A percentile compares a stretch with the other conserved stretches of the same genome.
phyloP scores from a whole-genome alignment of 1,140 invertebrate genomes.

The Ooceraea biroi region DNA sequence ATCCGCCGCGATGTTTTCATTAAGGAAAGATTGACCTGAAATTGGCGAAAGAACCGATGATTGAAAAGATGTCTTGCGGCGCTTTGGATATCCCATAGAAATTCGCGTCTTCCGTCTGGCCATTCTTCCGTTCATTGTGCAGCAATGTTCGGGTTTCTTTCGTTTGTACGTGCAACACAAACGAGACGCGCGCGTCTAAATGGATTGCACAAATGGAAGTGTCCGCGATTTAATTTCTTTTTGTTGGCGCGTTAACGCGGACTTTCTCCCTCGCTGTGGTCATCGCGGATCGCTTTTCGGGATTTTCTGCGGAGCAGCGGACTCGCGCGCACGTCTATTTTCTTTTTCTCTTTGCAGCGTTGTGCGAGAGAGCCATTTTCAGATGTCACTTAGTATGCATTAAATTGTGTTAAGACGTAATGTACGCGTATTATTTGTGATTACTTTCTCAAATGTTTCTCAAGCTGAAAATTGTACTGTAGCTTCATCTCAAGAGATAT shows the following conservation, averaged over 20 bases:
- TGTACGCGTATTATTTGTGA: conserved; percentile 21
- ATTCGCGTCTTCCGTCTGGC: neutral
- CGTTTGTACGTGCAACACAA: neutral
- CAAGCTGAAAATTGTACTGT: conserved; percentile 1
- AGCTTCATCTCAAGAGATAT: neutral
- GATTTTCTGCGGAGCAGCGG: neutral
- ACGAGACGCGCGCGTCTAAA: conserved; percentile 3
- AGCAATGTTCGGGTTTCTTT: neutral
- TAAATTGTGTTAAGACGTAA: conserved; percentile 33
- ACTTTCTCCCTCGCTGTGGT: neutral
- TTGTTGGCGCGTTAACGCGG: neutral
- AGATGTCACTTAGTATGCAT: conserved; percentile 5
- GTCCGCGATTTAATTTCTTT: conserved; percentile 11
- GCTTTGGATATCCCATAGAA: neutral
- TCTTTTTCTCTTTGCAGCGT: neutral
- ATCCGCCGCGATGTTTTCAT: neutral
- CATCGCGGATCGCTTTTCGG: neutral
- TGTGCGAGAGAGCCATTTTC: neutral
- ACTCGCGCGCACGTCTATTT: neutral
- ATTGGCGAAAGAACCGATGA: neutral
- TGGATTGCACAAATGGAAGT: conserved; percentile 15
- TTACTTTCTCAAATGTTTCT: conserved; percentile 13
- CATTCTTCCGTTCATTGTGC: neutral
- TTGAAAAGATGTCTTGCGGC: neutral
- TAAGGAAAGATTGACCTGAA: neutral